Percentiles rank a stretch among this genome's conserved stretches.
These are phyloP conservation scores for Hestina assimilis DNA, from an alignment of 1,140 invertebrate genomes.

Conservation along the genomic window DNA sequence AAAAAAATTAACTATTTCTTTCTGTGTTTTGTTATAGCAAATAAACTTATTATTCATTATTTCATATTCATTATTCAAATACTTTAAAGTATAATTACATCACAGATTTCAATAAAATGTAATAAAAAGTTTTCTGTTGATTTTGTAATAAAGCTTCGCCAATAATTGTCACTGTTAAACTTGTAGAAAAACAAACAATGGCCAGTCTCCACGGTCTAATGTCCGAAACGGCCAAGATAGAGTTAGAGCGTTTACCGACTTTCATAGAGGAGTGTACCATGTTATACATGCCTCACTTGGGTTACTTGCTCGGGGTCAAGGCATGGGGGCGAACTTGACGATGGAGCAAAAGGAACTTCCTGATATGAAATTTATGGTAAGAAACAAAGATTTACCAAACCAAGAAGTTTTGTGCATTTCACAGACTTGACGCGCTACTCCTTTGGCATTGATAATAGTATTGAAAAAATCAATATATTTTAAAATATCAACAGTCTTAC, in stretches of 20 bases:
- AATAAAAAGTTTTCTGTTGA: not conserved
- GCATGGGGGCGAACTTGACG: constrained; percentile 78
- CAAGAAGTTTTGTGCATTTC: too few relatives aligned
- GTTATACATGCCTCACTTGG: constrained; percentile 89
- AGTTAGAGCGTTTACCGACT: constrained; percentile 82
- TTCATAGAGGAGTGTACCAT: constrained; percentile 85
- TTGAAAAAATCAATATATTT: too few relatives aligned
- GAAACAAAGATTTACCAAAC: too few relatives aligned
- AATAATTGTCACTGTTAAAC: not conserved
- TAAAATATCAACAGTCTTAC: too few relatives aligned
- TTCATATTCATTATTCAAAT: too few relatives aligned
- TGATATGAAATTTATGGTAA: constrained; percentile 84
- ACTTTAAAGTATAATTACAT: too few relatives aligned
- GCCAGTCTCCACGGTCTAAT: constrained; percentile 79
- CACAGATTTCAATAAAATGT: not conserved
- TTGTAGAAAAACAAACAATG: constrained; percentile 71
- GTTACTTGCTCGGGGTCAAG: constrained; percentile 86
- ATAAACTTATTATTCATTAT: too few relatives aligned
- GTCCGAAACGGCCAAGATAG: constrained; percentile 83
- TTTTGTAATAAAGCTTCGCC: constrained; percentile 17
- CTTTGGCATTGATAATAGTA: too few relatives aligned
- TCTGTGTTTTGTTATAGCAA: too few relatives aligned
- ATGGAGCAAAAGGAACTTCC: constrained; percentile 79
- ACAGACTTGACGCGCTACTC: too few relatives aligned
- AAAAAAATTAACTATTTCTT: too few relatives aligned